phyloP scores from a whole-genome alignment of 2,888 invertebrate genomes.

The Leptopilina myrica region DNA sequence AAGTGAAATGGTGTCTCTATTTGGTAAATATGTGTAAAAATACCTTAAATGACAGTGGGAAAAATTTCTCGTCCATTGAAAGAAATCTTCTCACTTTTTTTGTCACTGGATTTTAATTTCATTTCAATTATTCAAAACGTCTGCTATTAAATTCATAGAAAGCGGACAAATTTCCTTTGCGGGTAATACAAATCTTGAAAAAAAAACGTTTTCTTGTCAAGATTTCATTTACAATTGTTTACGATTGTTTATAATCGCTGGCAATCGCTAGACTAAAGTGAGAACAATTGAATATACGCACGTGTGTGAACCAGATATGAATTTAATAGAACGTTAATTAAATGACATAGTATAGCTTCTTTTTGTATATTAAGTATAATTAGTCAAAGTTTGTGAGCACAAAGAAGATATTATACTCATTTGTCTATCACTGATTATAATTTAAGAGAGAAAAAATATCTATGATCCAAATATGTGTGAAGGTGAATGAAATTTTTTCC shows the following conservation, averaged over 20 bases:
- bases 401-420: neutral
- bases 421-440: neutral
- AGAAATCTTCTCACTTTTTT: constrained; percentile 20
- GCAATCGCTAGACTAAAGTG: neutral
- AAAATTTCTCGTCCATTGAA: constrained; percentile 32
- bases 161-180: neutral
- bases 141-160: constrained; percentile 1
- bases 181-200: neutral
- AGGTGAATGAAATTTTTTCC: neutral
- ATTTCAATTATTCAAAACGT: neutral
- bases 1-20: neutral
- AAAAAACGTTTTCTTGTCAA: neutral
- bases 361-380: neutral
- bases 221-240: neutral
- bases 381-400: neutral
- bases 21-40: too few relatives aligned
- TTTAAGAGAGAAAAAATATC: neutral
- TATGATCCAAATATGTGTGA: neutral
- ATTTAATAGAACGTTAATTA: constrained; percentile 8
- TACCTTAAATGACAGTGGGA: neutral
- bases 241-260: neutral
- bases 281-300: neutral
- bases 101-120: neutral
- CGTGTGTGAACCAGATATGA: constrained; percentile 1
- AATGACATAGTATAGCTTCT: neutral